Evolutionary conservation across 2,113 vertebrate genomes (phyloP).

Genomic region (Gymnobelideus leadbeateri): DNA sequence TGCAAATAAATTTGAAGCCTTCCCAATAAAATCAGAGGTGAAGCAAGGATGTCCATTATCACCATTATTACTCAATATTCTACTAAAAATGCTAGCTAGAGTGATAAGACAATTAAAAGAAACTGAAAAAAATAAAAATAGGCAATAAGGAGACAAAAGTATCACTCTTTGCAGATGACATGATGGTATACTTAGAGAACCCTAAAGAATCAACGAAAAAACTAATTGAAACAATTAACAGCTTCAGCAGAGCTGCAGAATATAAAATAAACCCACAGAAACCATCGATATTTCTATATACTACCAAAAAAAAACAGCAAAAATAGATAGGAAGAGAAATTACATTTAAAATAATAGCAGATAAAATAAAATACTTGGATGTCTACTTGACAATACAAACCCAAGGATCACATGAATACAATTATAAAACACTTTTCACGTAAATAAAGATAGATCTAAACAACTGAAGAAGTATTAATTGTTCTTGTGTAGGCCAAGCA

Average conservation of each 20-base stretch:
- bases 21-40: not conserved
- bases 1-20: not conserved
- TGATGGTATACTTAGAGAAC: not conserved
- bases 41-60: not conserved
- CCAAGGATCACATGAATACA: not conserved
- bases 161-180: not conserved
- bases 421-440: not conserved
- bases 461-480: not conserved
- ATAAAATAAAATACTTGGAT: not conserved
- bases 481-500: not conserved
- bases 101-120: not conserved
- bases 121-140: not conserved
- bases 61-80: not conserved
- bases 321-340: not conserved
- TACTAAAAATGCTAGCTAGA: not conserved
- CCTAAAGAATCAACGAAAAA: not conserved
- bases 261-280: not conserved
- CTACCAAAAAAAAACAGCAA: not conserved
- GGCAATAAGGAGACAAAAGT: not conserved
- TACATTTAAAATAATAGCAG: not conserved
- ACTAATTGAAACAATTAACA: not conserved
- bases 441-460: not conserved
- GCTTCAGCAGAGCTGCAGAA: not conserved
- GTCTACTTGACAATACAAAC: not conserved
- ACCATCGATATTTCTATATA: not conserved